These are phyloP conservation scores for Melanerpes formicivorus DNA, from an alignment of 2,113 vertebrate species.

Conservation along the genomic window DNA sequence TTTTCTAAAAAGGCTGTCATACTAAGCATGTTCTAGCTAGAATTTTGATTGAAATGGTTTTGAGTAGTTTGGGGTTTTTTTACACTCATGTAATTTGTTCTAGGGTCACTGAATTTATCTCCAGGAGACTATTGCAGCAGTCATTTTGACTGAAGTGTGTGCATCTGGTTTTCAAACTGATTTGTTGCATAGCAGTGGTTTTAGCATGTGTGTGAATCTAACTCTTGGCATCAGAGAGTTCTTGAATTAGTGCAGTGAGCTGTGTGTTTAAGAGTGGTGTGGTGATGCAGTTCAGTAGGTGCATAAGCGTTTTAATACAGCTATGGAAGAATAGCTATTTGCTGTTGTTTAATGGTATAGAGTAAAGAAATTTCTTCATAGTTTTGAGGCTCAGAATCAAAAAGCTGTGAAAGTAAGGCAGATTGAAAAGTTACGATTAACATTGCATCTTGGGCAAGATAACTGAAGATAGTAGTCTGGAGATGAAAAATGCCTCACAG, in stretches of 20 bases:
- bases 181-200: conserved; percentile 5
- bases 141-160: conserved; percentile 37
- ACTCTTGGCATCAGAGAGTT: background rate
- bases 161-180: background rate
- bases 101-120: conserved; percentile 44
- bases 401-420: background rate
- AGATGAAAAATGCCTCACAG: background rate
- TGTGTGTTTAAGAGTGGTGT: background rate
- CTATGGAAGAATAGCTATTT: background rate
- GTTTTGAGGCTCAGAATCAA: background rate
- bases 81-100: background rate
- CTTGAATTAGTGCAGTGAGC: background rate
- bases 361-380: background rate
- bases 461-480: background rate
- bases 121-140: background rate
- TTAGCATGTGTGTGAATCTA: background rate
- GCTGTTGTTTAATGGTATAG: background rate
- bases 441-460: background rate
- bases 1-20: background rate
- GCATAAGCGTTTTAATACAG: background rate
- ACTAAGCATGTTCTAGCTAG: background rate
- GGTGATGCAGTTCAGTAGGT: background rate
- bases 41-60: conserved; percentile 19
- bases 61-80: background rate
- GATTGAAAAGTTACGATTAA: background rate